Percentiles rank a stretch among this genome's conserved stretches.
These are phyloP conservation scores for Xylota sylvarum DNA, from an alignment of 2,888 invertebrate genomes.

Conservation along the genomic window DNA sequence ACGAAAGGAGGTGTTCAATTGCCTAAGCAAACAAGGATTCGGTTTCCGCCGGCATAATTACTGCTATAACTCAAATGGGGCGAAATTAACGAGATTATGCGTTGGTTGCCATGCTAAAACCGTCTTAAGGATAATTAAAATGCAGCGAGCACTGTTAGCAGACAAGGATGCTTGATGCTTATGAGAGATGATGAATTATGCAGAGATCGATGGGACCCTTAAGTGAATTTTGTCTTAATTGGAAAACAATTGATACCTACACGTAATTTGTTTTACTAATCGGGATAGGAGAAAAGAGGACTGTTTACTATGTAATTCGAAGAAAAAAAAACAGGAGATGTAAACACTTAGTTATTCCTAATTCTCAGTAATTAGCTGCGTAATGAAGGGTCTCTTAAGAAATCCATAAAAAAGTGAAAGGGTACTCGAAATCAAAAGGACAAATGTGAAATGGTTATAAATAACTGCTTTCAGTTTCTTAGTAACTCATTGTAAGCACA, in stretches of 20 bases:
- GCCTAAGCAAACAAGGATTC: neutral
- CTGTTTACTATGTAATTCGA: neutral
- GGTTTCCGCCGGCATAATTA: neutral
- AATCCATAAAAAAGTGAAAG: no score
- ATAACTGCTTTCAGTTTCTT: no score
- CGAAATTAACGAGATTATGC: neutral
- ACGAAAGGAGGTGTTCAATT: neutral
- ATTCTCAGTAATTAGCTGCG: no score
- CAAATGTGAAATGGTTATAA: no score
- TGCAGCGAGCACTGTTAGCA: neutral
- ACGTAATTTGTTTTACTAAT: neutral
- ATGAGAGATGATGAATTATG: constrained; percentile 30
- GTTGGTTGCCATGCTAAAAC: neutral
- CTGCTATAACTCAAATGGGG: neutral
- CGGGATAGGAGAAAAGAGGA: neutral
- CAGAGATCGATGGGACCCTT: constrained; percentile 6
- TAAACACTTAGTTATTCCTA: neutral
- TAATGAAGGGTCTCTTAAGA: no score
- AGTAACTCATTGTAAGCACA: no score
- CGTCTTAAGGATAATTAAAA: neutral
- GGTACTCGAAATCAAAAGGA: no score
- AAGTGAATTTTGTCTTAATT: neutral
- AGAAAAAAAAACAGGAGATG: neutral
- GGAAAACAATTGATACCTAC: neutral
- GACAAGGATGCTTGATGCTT: constrained; percentile 10